Evolutionary conservation across 2,113 vertebrate species (phyloP), one percentile per base, ranked within the genome.

Genomic region (Pygathrix nemaeus): DNA sequence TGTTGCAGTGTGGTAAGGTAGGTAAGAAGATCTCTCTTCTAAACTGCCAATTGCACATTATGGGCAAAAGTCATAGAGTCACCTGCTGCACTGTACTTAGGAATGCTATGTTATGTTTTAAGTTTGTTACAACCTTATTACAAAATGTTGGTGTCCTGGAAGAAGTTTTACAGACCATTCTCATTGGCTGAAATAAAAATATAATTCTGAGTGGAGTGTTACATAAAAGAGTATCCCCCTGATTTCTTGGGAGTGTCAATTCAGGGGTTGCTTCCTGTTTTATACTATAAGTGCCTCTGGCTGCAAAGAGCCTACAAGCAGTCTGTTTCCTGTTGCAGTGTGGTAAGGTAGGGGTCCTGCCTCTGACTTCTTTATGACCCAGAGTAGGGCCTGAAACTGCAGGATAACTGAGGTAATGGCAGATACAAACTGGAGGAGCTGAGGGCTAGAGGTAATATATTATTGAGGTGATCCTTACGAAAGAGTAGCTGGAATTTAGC

Each of bases 111-210:
- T 64, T 55, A 32, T 30, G 61, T 64, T 64, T 27, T 64, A 64
- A 30, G 73, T 88, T 57, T 94, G 18, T 91, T 92, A 85, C 52
- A 88, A 81, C 59, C 11, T 92, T 92, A 48, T 55, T 94, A 90
- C 35, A 88, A 90, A 89, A 89, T 84, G 20, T 64, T 48, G 13
- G 9, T 81, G 50, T 52, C 21, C 70, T 68, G 17, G 78, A 84
- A 88, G 75, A 45, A 84, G 76, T 73, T 73, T 55, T 50, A 68
- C 14, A 30, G 75, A 86, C 3, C 16, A 73, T 48, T n/a, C 43
- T 76, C 55, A 89, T 27, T 95, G 68, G 45, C 12, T 87, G 38
- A 82, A 85, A 35, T 32, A 79, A 76, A 95, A 87, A 85, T 94
- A 12, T 84, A 76, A 20, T 97, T 95, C 38, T 1, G 1, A 55